Conservation (phyloP, 1,140 invertebrate genomes). For the Nymphalis io region DNA sequence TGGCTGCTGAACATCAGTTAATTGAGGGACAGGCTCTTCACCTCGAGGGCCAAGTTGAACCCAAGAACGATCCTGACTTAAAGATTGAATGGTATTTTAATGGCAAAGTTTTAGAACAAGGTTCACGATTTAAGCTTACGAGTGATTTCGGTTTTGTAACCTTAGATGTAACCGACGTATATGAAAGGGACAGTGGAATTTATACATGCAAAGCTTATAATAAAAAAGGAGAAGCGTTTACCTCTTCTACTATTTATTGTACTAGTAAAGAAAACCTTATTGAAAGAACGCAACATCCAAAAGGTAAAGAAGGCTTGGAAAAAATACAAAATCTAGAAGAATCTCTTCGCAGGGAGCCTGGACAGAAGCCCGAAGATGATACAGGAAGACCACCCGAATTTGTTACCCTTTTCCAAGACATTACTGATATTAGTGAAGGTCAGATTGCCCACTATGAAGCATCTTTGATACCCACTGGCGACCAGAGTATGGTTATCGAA, state of each 20-base stretch:
- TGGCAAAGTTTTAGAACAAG: constrained; percentile 91
- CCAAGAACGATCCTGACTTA: constrained; percentile 97
- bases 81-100: constrained; percentile 97
- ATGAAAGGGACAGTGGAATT: constrained; percentile 96
- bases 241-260: constrained; percentile 93
- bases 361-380: constrained; percentile 85
- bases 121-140: constrained; percentile 91
- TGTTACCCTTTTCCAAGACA: constrained; percentile 91
- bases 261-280: constrained; percentile 91
- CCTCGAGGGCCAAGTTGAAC: constrained; percentile 96
- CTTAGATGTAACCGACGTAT: constrained; percentile 92
- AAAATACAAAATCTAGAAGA: constrained; percentile 95
- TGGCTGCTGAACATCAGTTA: constrained; percentile 91
- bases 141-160: constrained; percentile 97
- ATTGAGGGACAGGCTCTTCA: constrained; percentile 94
- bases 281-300: constrained; percentile 95
- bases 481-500: constrained; percentile 97
- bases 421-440: constrained; percentile 91
- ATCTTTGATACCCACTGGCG: constrained; percentile 94
- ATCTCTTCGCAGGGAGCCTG: constrained; percentile 87
- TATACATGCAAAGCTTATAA: constrained; percentile 95
- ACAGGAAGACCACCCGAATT: constrained; percentile 92
- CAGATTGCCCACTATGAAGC: constrained; percentile 97
- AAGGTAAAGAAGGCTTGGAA: constrained; percentile 94
- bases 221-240: constrained; percentile 93